Percentiles rank a stretch among this genome's conserved stretches.
These are phyloP conservation scores for Melieria crassipennis DNA, from an alignment of 2,888 invertebrate species.

Conservation along the genomic window DNA sequence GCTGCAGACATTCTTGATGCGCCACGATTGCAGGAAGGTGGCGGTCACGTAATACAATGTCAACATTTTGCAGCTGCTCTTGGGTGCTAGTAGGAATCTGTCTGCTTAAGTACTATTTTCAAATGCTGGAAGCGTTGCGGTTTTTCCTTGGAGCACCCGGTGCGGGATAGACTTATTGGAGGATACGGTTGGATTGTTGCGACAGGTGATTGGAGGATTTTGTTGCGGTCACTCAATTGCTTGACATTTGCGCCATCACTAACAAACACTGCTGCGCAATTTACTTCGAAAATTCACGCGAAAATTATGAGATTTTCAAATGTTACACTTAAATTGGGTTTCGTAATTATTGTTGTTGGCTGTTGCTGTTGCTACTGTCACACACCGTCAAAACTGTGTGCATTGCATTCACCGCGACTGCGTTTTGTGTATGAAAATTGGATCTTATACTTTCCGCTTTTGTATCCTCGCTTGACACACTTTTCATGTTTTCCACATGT, in stretches of 20 bases:
- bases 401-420: conserved; percentile 3
- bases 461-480: conserved; percentile 8
- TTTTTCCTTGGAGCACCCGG: neutral
- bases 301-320: neutral
- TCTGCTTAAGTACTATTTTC: too few relatives aligned
- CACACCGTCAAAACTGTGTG: neutral
- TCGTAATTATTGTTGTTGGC: conserved; percentile 20
- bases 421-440: conserved; percentile 2
- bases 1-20: conserved; percentile 75
- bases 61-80: conserved; percentile 66
- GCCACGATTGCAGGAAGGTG: conserved; percentile 84
- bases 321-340: conserved; percentile 6
- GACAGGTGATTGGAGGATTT: too few relatives aligned
- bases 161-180: too few relatives aligned
- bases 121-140: neutral
- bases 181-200: too few relatives aligned
- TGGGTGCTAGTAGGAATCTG: too few relatives aligned
- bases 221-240: too few relatives aligned
- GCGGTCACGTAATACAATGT: conserved; percentile 86
- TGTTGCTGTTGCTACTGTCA: neutral
- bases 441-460: too few relatives aligned
- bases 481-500: conserved; percentile 22
- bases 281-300: neutral
- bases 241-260: too few relatives aligned
- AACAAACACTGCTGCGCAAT: too few relatives aligned